Percentiles rank a stretch among this genome's conserved stretches.
phyloP scores from a whole-genome alignment of 2,113 vertebrate genomes.

The Merops nubicus region DNA sequence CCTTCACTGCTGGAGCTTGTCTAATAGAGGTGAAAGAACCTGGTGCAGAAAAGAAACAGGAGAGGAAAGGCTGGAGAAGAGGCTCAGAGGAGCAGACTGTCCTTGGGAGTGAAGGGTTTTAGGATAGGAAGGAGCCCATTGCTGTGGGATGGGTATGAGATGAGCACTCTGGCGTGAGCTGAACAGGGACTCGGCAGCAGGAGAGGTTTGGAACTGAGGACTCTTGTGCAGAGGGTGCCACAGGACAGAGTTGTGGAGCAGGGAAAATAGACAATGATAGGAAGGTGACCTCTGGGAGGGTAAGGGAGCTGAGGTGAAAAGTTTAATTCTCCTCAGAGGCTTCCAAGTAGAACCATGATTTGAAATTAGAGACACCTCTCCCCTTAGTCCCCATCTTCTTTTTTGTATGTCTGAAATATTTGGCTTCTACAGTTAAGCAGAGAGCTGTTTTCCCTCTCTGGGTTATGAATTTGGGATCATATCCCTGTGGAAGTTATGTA shows the following conservation, averaged over 20 bases:
- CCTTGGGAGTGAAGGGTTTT: neutral
- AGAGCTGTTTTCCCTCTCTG: neutral
- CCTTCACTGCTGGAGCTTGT: neutral
- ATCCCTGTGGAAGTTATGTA: neutral
- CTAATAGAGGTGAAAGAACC: neutral
- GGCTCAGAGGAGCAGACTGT: neutral
- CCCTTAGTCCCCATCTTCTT: neutral
- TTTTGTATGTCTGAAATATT: neutral
- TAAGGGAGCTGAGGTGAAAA: neutral
- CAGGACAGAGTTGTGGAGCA: neutral
- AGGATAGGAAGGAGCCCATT: neutral
- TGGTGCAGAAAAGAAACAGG: neutral
- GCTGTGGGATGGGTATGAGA: neutral
- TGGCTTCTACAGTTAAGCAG: neutral
- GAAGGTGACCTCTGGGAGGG: neutral
- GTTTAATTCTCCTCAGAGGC: neutral
- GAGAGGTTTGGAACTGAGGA: neutral
- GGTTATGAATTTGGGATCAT: neutral
- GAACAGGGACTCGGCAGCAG: neutral
- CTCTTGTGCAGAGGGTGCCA: neutral
- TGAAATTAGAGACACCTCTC: neutral
- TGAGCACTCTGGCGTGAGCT: neutral
- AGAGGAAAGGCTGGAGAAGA: neutral
- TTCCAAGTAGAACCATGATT: neutral
- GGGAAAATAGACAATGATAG: neutral